Base-by-base conservation (phyloP, 2,888 invertebrate genomes). In the Cantharis flavilabris region DNA sequence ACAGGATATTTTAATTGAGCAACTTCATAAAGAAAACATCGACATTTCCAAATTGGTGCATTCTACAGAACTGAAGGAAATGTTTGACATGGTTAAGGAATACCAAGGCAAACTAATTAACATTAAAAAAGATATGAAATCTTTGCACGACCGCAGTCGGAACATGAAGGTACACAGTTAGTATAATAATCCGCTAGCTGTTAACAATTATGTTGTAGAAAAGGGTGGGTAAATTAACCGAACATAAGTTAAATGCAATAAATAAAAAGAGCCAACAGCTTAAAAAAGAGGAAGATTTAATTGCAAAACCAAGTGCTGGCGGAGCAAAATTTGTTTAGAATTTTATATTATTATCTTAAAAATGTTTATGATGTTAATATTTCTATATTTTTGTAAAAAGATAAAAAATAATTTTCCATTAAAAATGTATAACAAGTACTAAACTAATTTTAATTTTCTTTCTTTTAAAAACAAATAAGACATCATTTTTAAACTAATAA, bases 101-200 rank as follows among this genome's bases (percentile, higher is more conserved):
- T 89, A 89, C 81, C 87, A 89, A 81, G 85, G 83, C 69, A 90
- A 89, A 83, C 82, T 90, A 75, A 77, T 83, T 14, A 84, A 81
- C 67, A 86, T 90, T 64, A 90, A 89, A 79, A 88, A 86, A 78
- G 89, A 89, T 80, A 90, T 90, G 88, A 81, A 84, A 69, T 79
- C 79, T 49, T 83, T 89, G 70, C 89, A 89, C 80, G 90, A 90
- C 71, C 85, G 86, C 80, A 87, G 87, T 69, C 82, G 83, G 2
- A 89, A 88, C 81, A 81, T 90, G 49, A 89, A 89, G 85, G 89
- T 89, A 83, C 63, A 65, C 72, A 18, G 9, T 0, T 23, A 18
- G 3, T 9, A 65, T 3, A 20, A 67, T 13, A 67, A 67, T 23
- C n/a, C 9, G 9, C 3, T 65, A 23, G 5, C 13, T n/a, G 3